Conservation (phyloP, 2,797 vertebrate species). For the Rousettus madagascariensis region DNA sequence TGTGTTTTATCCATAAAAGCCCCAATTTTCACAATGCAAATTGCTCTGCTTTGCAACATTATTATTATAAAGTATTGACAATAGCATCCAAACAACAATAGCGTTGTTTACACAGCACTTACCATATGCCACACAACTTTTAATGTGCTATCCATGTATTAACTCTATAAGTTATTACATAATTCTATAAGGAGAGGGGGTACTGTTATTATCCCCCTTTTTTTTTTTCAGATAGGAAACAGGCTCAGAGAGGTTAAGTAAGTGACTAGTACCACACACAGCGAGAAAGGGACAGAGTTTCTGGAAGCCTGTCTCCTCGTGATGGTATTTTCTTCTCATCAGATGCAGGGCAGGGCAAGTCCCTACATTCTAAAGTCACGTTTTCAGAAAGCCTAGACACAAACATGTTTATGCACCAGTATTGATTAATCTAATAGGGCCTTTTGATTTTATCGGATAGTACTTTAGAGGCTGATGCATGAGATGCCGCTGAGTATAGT, state of each 20-base stretch:
- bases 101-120: background rate
- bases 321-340: background rate
- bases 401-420: conserved; percentile 12
- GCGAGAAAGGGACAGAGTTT: background rate
- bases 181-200: background rate
- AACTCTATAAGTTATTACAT: background rate
- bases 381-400: conserved; percentile 29
- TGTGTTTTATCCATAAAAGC: background rate
- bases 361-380: background rate
- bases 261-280: background rate
- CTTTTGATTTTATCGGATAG: conserved; percentile 66
- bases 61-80: background rate
- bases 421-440: conserved; percentile 58
- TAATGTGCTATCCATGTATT: background rate
- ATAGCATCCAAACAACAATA: background rate
- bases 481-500: background rate
- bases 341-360: background rate
- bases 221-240: background rate
- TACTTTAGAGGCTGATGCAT: conserved; percentile 50
- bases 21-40: background rate
- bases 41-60: background rate
- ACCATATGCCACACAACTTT: background rate
- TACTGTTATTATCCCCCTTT: background rate
- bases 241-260: background rate
- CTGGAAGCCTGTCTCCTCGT: background rate